phyloP scores from a whole-genome alignment of 2,888 invertebrate species.

The Drosophila bunnanda region DNA sequence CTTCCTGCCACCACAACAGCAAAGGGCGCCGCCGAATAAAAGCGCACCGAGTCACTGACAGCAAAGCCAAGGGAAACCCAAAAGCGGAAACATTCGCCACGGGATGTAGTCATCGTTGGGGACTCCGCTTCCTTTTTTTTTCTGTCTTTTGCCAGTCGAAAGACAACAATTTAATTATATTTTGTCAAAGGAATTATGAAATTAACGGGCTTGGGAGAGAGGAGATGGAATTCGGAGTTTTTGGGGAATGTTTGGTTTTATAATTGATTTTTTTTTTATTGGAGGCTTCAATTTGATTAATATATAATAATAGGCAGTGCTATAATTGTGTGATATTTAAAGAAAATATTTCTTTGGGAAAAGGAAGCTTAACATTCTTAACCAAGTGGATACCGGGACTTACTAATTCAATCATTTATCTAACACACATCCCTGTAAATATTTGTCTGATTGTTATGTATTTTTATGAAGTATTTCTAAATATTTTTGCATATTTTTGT shows the following conservation, averaged over 20 bases:
- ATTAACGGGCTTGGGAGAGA: slow-evolving; percentile 8
- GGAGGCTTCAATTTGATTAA: not conserved
- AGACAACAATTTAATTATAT: slow-evolving; percentile 68
- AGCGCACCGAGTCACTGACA: slow-evolving; percentile 38
- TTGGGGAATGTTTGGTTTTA: not conserved
- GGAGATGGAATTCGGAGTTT: not conserved
- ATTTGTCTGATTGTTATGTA: not conserved
- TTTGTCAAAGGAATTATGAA: slow-evolving; percentile 45
- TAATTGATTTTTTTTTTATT: not conserved
- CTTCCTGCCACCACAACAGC: slow-evolving; percentile 66
- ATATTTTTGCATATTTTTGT: not conserved
- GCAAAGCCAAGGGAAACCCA: slow-evolving; percentile 31
- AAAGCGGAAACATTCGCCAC: slow-evolving; percentile 62
- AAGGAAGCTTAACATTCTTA: too few species aligned
- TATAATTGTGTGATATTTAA: not conserved
- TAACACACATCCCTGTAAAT: not conserved
- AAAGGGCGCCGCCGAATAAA: slow-evolving; percentile 54
- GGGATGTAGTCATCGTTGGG: slow-evolving; percentile 55
- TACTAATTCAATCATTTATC: not conserved
- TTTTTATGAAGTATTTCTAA: not conserved
- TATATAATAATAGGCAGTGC: not conserved
- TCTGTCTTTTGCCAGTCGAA: slow-evolving; percentile 15
- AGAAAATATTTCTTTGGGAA: not conserved
- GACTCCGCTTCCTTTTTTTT: slow-evolving; percentile 3
- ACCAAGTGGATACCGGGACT: not conserved